Percentiles rank a stretch among this genome's conserved stretches.
Conservation (phyloP, 1,140 invertebrate genomes). For the Micrasema longulum region DNA sequence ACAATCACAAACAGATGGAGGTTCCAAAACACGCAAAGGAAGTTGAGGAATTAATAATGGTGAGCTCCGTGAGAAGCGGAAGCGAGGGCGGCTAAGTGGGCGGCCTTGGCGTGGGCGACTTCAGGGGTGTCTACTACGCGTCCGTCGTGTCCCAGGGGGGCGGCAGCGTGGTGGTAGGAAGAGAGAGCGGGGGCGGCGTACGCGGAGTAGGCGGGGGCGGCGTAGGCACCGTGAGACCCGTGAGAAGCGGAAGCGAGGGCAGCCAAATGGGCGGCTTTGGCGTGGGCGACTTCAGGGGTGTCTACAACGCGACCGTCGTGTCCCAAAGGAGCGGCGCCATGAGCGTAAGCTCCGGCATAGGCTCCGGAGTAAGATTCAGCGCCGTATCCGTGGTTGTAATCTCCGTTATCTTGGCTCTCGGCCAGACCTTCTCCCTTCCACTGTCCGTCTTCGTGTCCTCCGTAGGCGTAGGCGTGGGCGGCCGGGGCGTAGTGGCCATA, state of each 20-base stretch:
- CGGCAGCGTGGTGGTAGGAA: constrained; percentile 39
- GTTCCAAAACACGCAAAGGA: no score
- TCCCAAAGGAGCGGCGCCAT: constrained; percentile 58
- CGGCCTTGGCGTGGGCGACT: constrained; percentile 65
- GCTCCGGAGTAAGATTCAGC: no score
- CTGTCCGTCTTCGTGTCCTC: neutral
- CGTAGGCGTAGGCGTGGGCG: constrained; percentile 12
- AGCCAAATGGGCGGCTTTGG: no score
- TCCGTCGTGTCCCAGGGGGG: constrained; percentile 51
- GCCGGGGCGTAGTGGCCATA: no score
- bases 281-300: no score
- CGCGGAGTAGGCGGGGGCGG: no score
- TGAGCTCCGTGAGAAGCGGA: constrained; percentile 18
- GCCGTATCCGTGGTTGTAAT: constrained; percentile 50
- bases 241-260: constrained; percentile 62
- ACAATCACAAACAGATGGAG: no score
- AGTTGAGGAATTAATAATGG: no score
- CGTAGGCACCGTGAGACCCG: neutral
- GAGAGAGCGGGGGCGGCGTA: constrained; percentile 48
- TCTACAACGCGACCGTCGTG: constrained; percentile 60
- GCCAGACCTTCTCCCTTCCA: no score
- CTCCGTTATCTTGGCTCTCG: constrained; percentile 46
- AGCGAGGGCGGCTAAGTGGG: constrained; percentile 58
- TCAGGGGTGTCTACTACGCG: constrained; percentile 64
- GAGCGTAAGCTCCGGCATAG: no score